Percentiles rank a stretch among this genome's conserved stretches.
Conservation (phyloP, 2,113 vertebrate genomes). For the Serilophus lunatus region DNA sequence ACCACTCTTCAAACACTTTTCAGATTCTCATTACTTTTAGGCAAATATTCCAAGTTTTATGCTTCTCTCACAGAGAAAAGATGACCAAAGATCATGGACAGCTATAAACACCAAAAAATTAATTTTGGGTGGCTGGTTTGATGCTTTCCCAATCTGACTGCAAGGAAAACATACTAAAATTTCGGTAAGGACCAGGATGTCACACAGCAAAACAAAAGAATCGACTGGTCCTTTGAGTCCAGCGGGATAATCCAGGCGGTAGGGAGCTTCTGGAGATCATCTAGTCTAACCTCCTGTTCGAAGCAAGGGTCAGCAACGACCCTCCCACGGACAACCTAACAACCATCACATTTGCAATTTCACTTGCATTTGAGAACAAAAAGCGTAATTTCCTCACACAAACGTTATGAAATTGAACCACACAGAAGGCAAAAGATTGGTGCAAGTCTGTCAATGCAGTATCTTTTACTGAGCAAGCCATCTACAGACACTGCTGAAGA, state of each 20-base stretch:
- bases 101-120: neutral
- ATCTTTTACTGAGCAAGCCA: neutral
- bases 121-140: neutral
- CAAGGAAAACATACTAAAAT: neutral
- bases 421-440: neutral
- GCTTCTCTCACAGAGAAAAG: neutral
- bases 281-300: neutral
- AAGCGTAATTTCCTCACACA: neutral
- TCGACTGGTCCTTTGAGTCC: neutral
- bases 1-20: neutral
- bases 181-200: neutral
- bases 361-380: neutral
- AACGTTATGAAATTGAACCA: neutral
- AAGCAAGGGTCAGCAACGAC: neutral
- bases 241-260: neutral
- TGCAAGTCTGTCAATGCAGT: neutral
- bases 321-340: neutral
- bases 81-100: neutral
- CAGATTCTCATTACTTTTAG: neutral
- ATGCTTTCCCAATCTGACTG: neutral
- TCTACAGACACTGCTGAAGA: neutral
- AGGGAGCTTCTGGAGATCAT: neutral
- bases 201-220: neutral
- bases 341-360: neutral
- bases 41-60: neutral